Evolutionary conservation across 35 echinoderm and acorn worm species (phyloP).

Genomic region (Stichopus chloronotus): DNA sequence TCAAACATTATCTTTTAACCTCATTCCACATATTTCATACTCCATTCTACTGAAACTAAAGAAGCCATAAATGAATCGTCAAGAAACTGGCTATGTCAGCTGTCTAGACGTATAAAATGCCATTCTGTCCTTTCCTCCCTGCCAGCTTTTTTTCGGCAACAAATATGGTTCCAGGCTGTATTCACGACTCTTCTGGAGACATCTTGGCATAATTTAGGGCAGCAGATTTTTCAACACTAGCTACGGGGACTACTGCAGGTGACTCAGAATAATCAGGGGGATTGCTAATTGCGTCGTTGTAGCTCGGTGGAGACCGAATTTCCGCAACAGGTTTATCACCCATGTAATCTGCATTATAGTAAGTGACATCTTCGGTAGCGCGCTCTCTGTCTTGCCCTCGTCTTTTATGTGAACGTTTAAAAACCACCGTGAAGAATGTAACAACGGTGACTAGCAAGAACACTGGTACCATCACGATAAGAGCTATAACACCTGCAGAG

Average conservation of each 20-base stretch:
- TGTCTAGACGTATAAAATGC: no score
- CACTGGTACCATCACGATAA: not conserved
- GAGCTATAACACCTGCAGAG: not conserved
- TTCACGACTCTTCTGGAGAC: not conserved
- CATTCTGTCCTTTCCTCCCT: no score
- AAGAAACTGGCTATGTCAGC: no score
- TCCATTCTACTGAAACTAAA: no score
- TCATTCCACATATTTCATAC: no score
- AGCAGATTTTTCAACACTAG: not conserved
- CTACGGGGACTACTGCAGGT: not conserved
- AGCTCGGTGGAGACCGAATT: not conserved
- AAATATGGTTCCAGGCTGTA: not conserved
- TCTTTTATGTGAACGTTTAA: not conserved
- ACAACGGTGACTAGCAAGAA: not conserved
- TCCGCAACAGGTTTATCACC: no score
- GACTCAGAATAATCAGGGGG: not conserved
- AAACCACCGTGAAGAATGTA: not conserved
- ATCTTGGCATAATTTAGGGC: not conserved
- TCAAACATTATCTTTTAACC: no score
- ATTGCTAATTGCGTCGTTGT: not conserved
- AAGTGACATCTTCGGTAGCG: not conserved
- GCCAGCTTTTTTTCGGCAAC: no score
- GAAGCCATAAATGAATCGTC: no score
- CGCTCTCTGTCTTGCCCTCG: not conserved
- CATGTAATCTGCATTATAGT: no score